phyloP scores from a whole-genome alignment of 2,888 invertebrate genomes.

The Proisotoma minuta region DNA sequence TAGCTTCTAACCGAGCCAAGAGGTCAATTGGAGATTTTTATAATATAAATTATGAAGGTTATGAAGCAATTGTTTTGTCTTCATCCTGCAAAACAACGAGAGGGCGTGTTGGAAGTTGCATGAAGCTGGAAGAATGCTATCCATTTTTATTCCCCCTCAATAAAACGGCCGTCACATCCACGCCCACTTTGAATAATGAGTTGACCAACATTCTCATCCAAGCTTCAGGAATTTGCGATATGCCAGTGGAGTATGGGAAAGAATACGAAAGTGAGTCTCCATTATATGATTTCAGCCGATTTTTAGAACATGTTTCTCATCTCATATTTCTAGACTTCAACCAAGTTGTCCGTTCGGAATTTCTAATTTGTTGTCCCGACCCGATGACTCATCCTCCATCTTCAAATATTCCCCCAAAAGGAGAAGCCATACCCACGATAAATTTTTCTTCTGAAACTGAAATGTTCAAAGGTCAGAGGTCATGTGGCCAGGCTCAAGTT shows the following conservation, averaged over 20 bases:
- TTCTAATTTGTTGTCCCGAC: conserved; percentile 28
- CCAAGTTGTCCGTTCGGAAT: conserved; percentile 18
- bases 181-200: conserved; percentile 25
- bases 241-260: conserved; percentile 4
- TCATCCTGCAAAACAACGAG: conserved; percentile 22
- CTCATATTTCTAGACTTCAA: conserved; percentile 13
- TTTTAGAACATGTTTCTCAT: neutral
- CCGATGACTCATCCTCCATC: conserved; percentile 17
- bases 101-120: conserved; percentile 36
- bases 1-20: no score
- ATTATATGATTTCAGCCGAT: neutral
- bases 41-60: no score
- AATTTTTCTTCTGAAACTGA: neutral
- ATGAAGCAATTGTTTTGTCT: conserved; percentile 18
- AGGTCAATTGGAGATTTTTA: no score
- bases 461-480: neutral
- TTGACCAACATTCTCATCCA: conserved; percentile 29
- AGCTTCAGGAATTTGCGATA: conserved; percentile 26
- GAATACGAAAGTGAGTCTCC: conserved; percentile 3
- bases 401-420: neutral
- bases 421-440: neutral
- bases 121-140: conserved; percentile 39
- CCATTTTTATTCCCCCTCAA: conserved; percentile 36
- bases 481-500: neutral
- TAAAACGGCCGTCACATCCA: neutral